Percentiles rank a stretch among this genome's conserved stretches.
Evolutionary conservation across 2,888 invertebrate species (phyloP).

Genomic region (Dasysyrphus tricinctus): DNA sequence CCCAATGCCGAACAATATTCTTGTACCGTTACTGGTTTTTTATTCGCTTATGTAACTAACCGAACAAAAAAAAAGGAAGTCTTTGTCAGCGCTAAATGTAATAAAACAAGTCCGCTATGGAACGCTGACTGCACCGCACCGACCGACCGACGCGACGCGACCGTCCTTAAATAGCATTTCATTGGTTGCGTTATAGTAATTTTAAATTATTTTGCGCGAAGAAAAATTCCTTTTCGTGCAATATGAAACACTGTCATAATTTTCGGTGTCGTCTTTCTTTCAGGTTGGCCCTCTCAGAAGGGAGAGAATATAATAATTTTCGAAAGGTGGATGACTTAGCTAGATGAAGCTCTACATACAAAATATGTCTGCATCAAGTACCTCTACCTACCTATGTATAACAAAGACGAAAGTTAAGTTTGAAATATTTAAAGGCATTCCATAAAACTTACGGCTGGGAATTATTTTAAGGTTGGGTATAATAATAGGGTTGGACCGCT

Average conservation of each 20-base stretch:
- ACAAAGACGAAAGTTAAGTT: conserved; percentile 49
- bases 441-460: conserved; percentile 48
- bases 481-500: neutral
- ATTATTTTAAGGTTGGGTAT: neutral
- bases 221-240: conserved; percentile 36
- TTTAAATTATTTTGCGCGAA: conserved; percentile 53
- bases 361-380: neutral
- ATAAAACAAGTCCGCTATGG: conserved; percentile 44
- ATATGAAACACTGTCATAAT: conserved; percentile 45
- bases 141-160: no score
- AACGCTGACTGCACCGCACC: conserved; percentile 16
- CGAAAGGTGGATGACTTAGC: neutral
- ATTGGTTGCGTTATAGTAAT: conserved; percentile 58
- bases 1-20: neutral
- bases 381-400: neutral
- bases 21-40: conserved; percentile 6
- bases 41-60: conserved; percentile 56
- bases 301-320: conserved; percentile 33
- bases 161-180: conserved; percentile 23
- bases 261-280: conserved; percentile 26
- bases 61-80: conserved; percentile 12
- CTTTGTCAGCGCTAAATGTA: conserved; percentile 22
- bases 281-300: neutral
- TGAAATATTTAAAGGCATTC: conserved; percentile 70
- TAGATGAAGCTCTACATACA: conserved; percentile 3